Base-by-base conservation (phyloP, 2,888 invertebrate species). In the Microchrysa polita region DNA sequence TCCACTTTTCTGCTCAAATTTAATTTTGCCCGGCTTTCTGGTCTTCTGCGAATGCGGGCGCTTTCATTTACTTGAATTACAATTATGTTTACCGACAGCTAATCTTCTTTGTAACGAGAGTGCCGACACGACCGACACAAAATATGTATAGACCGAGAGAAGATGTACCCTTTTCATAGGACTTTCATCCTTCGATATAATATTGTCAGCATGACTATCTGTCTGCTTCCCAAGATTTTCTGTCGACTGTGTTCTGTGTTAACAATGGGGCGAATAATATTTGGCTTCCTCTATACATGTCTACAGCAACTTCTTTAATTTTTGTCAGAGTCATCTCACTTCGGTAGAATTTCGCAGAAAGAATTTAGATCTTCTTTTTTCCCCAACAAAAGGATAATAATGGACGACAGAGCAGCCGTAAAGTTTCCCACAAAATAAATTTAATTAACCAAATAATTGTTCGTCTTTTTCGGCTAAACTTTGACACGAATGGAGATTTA, bases 381-480 rank as follows among this genome's bases (percentile, higher is more conserved):
- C 27, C n/a, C n/a, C n/a, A n/a, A 7, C 27, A 34, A 34, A 34
- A 34, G 27, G 27, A 34, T 34, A 27, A 16, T 27, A 20, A 60
- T 14, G 57, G 5, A 16, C 59, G 59, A 20, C n/a, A 14, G 5
- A 23, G 27, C 16, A 60, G 27, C 59, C 27, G 27, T 27, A 23
- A 60, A 60, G 14, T 60, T 60, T 27, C 14, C 27, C 27, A 27
- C 27, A 23, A 60, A 60, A 60, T 27, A 27, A 27, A 60, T 60
- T 60, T 60, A 60, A 60, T 60, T 60, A 60, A 27, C 23, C 16
- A 23, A 23, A 60, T 60, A 60, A 60, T 60, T 60, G 16, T 60
- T 60, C 59, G 27, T 48, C 48, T n/a, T 12, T 48, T 48, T 48
- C 48, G 4, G 48, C 48, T n/a, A n/a, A 12, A 48, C 12, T 12